Percentiles rank a stretch among this genome's conserved stretches.
These are phyloP conservation scores for Aramus guarauna DNA, from an alignment of 2,113 vertebrate species.

Conservation along the genomic window DNA sequence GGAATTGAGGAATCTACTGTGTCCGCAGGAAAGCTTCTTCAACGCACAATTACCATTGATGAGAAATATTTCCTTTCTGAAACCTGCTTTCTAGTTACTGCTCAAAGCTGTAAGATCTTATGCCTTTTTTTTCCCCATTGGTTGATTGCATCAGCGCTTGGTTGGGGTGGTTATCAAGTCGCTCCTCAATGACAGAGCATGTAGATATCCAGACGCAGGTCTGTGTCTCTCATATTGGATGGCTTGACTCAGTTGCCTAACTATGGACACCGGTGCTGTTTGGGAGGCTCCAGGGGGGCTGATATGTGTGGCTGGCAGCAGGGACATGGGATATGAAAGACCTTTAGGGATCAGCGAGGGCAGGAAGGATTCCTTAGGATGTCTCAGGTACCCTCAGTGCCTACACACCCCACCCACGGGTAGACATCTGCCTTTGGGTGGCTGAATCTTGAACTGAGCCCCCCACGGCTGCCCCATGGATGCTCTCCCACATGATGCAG, in stretches of 20 bases:
- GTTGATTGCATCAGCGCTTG: background rate
- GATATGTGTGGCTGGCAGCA: background rate
- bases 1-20: background rate
- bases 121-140: fast-evolving
- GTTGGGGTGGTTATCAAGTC: background rate
- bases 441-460: background rate
- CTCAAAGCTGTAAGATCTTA: background rate
- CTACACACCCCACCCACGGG: background rate
- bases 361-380: background rate
- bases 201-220: background rate
- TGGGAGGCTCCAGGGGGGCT: background rate
- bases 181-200: background rate
- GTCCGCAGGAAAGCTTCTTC: background rate
- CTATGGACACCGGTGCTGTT: background rate
- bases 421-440: background rate
- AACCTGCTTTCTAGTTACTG: background rate
- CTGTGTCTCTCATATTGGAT: background rate
- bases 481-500: background rate
- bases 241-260: background rate
- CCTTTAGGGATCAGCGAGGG: background rate
- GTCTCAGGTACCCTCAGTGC: background rate
- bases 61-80: background rate
- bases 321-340: background rate
- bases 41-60: background rate
- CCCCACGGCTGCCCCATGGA: background rate